These are phyloP conservation scores for Falco punctatus DNA, from an alignment of 2,113 vertebrate species.

Conservation along the genomic window DNA sequence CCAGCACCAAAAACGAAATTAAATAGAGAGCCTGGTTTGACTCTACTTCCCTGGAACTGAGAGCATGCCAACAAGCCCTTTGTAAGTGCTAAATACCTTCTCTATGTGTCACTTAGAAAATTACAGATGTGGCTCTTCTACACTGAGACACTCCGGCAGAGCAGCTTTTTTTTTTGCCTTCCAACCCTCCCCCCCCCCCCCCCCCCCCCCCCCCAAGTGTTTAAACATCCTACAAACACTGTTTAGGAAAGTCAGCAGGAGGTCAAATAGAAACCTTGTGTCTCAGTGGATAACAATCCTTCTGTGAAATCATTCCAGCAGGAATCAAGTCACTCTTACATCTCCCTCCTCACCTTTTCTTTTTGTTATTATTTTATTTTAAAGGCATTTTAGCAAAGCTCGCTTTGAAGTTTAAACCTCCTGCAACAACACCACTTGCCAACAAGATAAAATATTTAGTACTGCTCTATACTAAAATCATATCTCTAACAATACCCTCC, in stretches of 20 bases:
- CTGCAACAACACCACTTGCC: slow-evolving; percentile 11
- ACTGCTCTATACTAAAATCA: slow-evolving; percentile 41
- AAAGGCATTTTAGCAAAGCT: slow-evolving; percentile 49
- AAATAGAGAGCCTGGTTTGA: not conserved
- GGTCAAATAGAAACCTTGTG: slow-evolving; percentile 56
- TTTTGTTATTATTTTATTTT: not conserved
- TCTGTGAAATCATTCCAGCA: slow-evolving; percentile 60
- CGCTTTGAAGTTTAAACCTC: slow-evolving; percentile 62
- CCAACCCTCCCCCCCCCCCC: too few relatives aligned
- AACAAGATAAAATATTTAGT: slow-evolving; percentile 65
- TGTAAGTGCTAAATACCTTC: slow-evolving; percentile 27
- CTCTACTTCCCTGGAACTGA: not conserved
- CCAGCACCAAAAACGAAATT: not conserved
- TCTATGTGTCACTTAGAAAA: slow-evolving; percentile 16
- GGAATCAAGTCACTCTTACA: slow-evolving; percentile 26
- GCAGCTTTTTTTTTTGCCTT: not conserved
- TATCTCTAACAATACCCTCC: slow-evolving; percentile 57
- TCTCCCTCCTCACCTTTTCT: slow-evolving; percentile 23
- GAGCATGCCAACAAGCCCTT: not conserved
- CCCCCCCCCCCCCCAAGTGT: not conserved
- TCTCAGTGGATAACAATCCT: slow-evolving; percentile 59
- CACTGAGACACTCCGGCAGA: not conserved
- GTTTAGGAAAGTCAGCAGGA: slow-evolving; percentile 62
- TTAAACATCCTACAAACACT: slow-evolving; percentile 60
- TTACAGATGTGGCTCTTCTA: slow-evolving; percentile 10